Base-by-base conservation (phyloP, 2,888 invertebrate species). In the Crematogaster levior region DNA sequence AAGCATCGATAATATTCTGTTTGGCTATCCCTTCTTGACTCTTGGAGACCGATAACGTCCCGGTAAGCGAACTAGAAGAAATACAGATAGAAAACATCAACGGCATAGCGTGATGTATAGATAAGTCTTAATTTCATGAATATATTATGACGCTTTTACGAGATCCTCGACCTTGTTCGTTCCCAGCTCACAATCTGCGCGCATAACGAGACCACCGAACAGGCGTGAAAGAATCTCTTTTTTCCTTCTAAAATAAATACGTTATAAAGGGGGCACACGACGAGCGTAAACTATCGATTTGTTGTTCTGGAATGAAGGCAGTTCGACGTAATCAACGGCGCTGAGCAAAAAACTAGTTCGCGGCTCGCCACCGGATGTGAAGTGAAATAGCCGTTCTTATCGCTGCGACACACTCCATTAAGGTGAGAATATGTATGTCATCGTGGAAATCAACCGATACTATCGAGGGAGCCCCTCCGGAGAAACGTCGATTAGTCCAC, bases 51-150 rank as follows among this genome's bases (percentile, higher is more conserved):
- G 43, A 56, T 61, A 79, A 46, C 24, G 56, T 58, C 12, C 1
- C 15, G 6, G 30, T 18, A 21, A 4, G n/a, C 9, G 12, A 21
- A 15, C 21, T 40, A 6, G n/a, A 58, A 56, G 56, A 65, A n/a
- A n/a, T n/a, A n/a, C 43, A 34, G 15, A 79, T 24, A 79, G 81
- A 72, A 81, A 81, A 43, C 81, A 81, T 82, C 61, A 48, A 40
- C 40, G 58, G 30, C 73, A 82, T 73, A 82, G 46, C 53, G 75
- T 27, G n/a, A 43, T 12, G 27, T 18, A n/a, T n/a, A 60, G 82
- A 82, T 83, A 83, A 75, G 66, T 56, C 27, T 37, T 81, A 75
- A 63, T 58, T 79, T 48, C 58, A 40, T 79, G 81, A 82, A 82
- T 82, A 80, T 27, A 66, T 81, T 81, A 77, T 30, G 34, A 58